A percentile compares a stretch with the other conserved stretches of the same genome.
Evolutionary conservation across 2,888 invertebrate species (phyloP).

Genomic region (Campoletis raptor): DNA sequence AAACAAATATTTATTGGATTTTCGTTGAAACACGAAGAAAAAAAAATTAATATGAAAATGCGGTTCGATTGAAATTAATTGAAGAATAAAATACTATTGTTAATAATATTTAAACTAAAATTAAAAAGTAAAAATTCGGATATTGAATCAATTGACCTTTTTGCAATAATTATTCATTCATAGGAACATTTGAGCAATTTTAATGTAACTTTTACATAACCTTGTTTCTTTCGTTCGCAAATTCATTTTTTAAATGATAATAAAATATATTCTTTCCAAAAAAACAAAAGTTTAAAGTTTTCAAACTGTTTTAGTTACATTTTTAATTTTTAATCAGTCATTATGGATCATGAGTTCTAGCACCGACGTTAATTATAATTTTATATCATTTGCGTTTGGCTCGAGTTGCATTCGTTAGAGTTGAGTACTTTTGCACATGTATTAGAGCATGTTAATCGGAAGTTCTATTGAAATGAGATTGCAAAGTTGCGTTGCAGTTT

Average conservation of each 20-base stretch:
- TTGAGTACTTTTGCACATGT: background rate
- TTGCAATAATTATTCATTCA: background rate
- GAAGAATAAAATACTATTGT: background rate
- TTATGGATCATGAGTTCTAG: background rate
- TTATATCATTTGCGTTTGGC: background rate
- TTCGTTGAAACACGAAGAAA: slow-evolving; percentile 88
- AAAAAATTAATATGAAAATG: background rate
- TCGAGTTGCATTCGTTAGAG: background rate
- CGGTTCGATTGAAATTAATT: background rate
- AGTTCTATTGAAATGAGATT: background rate
- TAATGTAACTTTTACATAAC: no score
- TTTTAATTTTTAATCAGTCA: no score
- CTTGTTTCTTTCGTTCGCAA: no score
- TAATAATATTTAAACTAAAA: background rate
- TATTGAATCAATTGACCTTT: background rate
- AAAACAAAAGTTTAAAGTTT: background rate
- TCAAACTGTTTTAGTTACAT: background rate
- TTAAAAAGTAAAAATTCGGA: background rate
- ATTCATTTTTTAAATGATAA: background rate
- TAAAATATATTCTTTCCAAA: background rate
- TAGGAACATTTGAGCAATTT: no score
- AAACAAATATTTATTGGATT: no score
- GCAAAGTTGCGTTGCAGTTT: background rate
- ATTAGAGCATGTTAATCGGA: background rate
- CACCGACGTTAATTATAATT: background rate